phyloP scores from a whole-genome alignment of 2,888 invertebrate species.

The Acleris cristana region DNA sequence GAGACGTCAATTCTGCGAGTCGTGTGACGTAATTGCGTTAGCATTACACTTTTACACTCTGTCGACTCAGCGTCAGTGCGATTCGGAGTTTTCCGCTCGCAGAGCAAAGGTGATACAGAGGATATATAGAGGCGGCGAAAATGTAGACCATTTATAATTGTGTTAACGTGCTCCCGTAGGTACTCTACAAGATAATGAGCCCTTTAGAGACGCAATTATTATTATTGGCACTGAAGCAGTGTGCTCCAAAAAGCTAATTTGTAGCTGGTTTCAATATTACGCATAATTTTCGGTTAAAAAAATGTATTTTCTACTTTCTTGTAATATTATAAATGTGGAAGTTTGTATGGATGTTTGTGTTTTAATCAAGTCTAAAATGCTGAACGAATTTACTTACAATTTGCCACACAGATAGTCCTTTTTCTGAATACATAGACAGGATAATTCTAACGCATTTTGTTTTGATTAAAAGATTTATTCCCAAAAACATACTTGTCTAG shows the following conservation, averaged over 20 bases:
- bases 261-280: too few relatives aligned
- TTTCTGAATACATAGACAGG: too few relatives aligned
- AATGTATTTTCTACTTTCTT: too few relatives aligned
- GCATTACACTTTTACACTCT: conserved; percentile 44
- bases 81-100: conserved; percentile 17
- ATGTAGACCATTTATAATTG: conserved; percentile 11
- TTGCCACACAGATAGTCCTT: too few relatives aligned
- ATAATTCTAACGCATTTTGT: too few relatives aligned
- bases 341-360: too few relatives aligned
- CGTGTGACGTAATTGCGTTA: conserved; percentile 46
- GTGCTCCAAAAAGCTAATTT: not conserved
- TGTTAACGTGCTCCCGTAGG: conserved; percentile 13
- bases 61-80: conserved; percentile 35
- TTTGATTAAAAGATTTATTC: too few relatives aligned
- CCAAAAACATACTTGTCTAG: too few relatives aligned
- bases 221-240: not conserved
- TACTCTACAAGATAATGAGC: conserved; percentile 18
- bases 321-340: too few relatives aligned
- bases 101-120: conserved; percentile 22
- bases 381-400: too few relatives aligned
- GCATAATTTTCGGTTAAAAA: too few relatives aligned
- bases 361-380: too few relatives aligned
- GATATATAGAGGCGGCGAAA: not conserved
- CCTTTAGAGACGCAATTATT: conserved; percentile 9
- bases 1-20: conserved; percentile 40